Conservation (phyloP, 2,888 invertebrate genomes). For the Amiota mariae region DNA sequence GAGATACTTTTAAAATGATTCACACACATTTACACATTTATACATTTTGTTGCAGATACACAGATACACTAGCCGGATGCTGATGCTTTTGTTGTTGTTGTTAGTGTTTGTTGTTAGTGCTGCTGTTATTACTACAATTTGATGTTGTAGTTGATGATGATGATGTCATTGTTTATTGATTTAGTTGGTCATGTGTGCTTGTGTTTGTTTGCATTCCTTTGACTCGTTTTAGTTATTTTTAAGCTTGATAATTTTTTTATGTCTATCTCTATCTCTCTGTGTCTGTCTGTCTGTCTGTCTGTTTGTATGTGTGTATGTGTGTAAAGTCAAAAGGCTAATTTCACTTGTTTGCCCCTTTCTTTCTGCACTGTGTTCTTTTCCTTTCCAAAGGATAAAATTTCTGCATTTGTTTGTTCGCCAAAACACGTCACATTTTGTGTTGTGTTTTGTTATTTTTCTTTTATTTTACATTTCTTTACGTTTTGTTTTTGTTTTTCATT, state of each 20-base stretch:
- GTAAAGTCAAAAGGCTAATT: constrained; percentile 20
- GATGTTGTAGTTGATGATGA: constrained; percentile 1
- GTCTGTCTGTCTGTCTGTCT: not conserved
- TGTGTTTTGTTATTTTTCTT: not conserved
- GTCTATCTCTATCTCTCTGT: not conserved
- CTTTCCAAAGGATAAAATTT: not conserved
- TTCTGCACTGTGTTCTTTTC: no score
- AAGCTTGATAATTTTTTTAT: not conserved
- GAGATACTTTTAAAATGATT: not conserved
- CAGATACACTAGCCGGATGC: constrained; percentile 31
- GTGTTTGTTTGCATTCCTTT: constrained; percentile 3
- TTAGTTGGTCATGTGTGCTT: constrained; percentile 26
- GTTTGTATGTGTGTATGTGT: not conserved
- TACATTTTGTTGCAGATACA: not conserved
- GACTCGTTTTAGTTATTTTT: constrained; percentile 22
- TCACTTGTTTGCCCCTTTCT: not conserved
- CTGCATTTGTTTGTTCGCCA: not conserved
- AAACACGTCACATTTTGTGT: constrained; percentile 21
- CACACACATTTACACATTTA: not conserved
- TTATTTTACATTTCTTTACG: no score
- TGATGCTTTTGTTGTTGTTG: not conserved
- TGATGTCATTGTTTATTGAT: constrained; percentile 66
- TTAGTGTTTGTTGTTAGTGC: not conserved
- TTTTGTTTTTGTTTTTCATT: no score
- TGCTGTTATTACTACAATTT: not conserved